Evolutionary conservation across 1,140 invertebrate species (phyloP), one percentile per base, ranked within the genome.

Genomic region (Sycophila sp.): DNA sequence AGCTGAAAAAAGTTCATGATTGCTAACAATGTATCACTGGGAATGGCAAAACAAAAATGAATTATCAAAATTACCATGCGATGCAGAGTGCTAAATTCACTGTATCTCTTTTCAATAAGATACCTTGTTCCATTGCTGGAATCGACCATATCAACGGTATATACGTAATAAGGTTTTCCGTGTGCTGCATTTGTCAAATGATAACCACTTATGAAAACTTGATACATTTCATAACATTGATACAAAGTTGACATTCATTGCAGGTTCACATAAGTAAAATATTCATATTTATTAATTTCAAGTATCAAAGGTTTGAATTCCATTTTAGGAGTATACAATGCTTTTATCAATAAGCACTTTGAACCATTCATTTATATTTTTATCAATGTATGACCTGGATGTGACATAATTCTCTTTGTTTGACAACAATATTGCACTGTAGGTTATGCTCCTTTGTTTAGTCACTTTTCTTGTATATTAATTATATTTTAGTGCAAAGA

Each of bases 61-160:
- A 4, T 30, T 47, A 69, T 64, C n/a, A 36, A 55, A 73, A 78
- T 74, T 83, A 90, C 89, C 84, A 87, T 85, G 69, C 89, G 86
- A 78, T 90, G 89, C n/a, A 90, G 76, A n/a, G 86, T 82, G 69
- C 88, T 89, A 80, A 90, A 90, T 77, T 89, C 87, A 68, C 88
- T 88, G 74, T 90, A 90, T 80, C 89, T 81, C 77, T 85, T 88
- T 73, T 90, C 88, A 34, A 89, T 77, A 53, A 76, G 80, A 76
- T 88, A 85, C 69, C 80, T 85, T 30, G 78, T 77, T 13, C 87
- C 87, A 62, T 75, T 81, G 28, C 71, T 79, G 3, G 77, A 71
- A 47, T 86, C 80, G 34, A 86, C 73, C 34, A 90, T 85, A 79
- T 90, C 86, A 63, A 90, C 80, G 15, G 81, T 81, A 74, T 89